These are phyloP conservation scores for roundworm (Caenorhabditis elegans) DNA, from an alignment of 1,140 invertebrate species.

Conservation along the genomic window DNA sequence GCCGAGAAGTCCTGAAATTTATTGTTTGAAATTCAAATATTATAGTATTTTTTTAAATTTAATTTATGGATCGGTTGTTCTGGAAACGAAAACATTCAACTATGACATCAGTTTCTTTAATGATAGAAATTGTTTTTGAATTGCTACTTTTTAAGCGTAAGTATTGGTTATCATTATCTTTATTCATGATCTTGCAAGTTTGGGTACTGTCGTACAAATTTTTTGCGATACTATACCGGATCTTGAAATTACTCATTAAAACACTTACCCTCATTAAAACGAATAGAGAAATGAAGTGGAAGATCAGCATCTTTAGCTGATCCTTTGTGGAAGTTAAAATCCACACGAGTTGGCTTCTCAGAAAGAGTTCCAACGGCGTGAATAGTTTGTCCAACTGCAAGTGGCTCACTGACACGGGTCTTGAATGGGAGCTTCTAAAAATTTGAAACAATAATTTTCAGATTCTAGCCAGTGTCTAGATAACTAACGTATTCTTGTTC, in stretches of 20 bases:
- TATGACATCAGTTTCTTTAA: too few relatives aligned
- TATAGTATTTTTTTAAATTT: too few relatives aligned
- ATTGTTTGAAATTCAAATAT: background rate
- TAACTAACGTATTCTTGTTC: conserved; percentile 57
- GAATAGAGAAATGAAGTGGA: conserved; percentile 64
- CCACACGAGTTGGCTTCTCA: conserved; percentile 58
- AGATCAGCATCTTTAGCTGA: conserved; percentile 59
- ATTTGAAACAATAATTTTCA: background rate
- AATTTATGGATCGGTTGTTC: too few relatives aligned
- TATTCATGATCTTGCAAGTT: too few relatives aligned
- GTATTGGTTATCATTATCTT: too few relatives aligned
- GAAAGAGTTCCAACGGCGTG: conserved; percentile 61
- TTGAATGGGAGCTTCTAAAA: conserved; percentile 63
- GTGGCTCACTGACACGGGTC: conserved; percentile 63
- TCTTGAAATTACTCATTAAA: too few relatives aligned
- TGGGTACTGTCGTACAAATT: too few relatives aligned
- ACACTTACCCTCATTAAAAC: conserved; percentile 61
- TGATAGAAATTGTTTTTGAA: too few relatives aligned
- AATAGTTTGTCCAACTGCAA: conserved; percentile 64
- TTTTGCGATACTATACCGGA: too few relatives aligned
- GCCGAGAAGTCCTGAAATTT: background rate
- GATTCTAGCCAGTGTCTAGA: background rate
- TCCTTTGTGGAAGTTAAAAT: conserved; percentile 66
- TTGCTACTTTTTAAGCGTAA: too few relatives aligned
- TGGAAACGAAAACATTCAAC: too few relatives aligned